Base-by-base conservation (phyloP, 2,113 vertebrate genomes). In the Sterrhoptilus dennistouni region DNA sequence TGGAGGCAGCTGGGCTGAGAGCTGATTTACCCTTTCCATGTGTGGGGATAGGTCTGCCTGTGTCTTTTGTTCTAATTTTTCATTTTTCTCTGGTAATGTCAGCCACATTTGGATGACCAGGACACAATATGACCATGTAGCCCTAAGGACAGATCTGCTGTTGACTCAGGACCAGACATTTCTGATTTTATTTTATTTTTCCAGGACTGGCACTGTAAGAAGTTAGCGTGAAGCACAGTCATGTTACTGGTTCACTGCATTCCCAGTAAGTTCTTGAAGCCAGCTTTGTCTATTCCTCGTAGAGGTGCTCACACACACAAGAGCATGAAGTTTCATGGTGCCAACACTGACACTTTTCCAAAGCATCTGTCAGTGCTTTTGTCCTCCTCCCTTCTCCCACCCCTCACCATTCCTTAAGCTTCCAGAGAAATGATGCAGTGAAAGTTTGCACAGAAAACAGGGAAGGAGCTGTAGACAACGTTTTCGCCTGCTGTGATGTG, bases 401-500 rank as follows among this genome's bases (percentile, higher is more conserved):
- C 19, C 29, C 33, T 93, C 5, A 5, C 56, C 42, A 24, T 49
- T 79, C 42, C 74, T 65, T 54, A 74, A 71, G 38, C 42, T 68
- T 81, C 64, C 56, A 47, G 45, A 66, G 75, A 85, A 72, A 68
- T 1, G 12, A 44, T 52, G 29, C 29, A 29, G 59, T 16, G 90
- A 66, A 66, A 85, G 50, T n/a, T 25, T 50, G 49, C 24, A 9
- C 7, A 38, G 82, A 88, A 88, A 87, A 57, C 14, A 45, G 54
- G 63, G 66, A 52, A 54, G 45, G 49, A 70, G 33, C 64, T 80
- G 52, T 4, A 36, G 71, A 83, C 75, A 44, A 27, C 1, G 2
- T 31, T 35, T 77, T 87, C 29, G 90, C 83, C 95, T 94, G 92
- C 95, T 83, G 90, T 53, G 88, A 94, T 72, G 44, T 61, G 68